Evolutionary conservation across 2,888 invertebrate genomes (phyloP), one percentile per base, ranked within the genome.

Genomic region (Melanargia galathea): DNA sequence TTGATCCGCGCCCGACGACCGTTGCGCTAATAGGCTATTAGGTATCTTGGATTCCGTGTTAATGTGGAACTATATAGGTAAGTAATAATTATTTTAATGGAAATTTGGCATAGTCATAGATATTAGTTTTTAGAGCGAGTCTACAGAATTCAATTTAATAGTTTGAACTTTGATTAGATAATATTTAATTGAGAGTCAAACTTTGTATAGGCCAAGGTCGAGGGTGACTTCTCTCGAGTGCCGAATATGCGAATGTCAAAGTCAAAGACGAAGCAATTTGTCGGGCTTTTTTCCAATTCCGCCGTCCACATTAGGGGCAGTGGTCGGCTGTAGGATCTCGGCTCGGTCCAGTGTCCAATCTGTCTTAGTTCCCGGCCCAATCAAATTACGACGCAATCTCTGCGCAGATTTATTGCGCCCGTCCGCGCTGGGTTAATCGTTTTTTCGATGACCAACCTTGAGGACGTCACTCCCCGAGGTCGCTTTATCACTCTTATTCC

Each of bases 401-500:
- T 63, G 45, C 64, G 43, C 45, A 58, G 59, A 71, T 70, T 70
- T 69, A 70, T 69, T 60, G 66, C 62, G 24, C 43, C 51, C 60
- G 52, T 66, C 57, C 54, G 63, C 40, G 35, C 46, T 63, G 61
- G 65, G 66, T 73, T 73, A 70, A 73, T 72, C 69, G 72, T 70
- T 70, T 70, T 68, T 70, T 68, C 70, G 68, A 65, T 65, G 64
- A 60, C 55, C 43, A 59, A 56, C 67, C 69, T 71, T 62, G 64
- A 66, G 64, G 60, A 70, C 62, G 64, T 70, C 74, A 66, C 70
- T 70, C 68, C 68, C 70, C 71, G 71, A 70, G 76, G 75, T 75
- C 78, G 74, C 81, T 81, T 77, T 73, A 80, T 82, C 81, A 81
- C 77, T 76, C 76, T 81, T 75, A 76, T 75, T 75, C 74, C 71